Conservation (phyloP, 2,113 vertebrate genomes). For the Muntiacus muntjak region DNA sequence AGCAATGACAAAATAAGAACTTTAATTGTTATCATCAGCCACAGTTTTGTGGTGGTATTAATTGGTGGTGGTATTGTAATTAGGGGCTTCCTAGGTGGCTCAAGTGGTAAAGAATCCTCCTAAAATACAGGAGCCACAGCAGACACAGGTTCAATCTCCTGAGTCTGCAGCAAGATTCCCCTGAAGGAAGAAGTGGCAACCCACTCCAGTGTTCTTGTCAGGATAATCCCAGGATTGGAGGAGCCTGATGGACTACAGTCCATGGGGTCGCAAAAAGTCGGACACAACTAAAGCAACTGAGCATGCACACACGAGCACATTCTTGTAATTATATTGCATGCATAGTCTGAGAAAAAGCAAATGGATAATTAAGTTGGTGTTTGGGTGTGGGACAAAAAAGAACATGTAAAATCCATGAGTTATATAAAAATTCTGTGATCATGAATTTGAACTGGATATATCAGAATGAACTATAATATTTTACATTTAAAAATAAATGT, state of each 20-base stretch:
- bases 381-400: neutral
- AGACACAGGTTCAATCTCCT: neutral
- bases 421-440: neutral
- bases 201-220: neutral
- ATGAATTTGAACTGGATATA: neutral
- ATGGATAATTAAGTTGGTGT: neutral
- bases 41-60: neutral
- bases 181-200: neutral
- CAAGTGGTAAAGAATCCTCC: neutral
- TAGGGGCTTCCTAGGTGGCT: neutral
- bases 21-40: neutral
- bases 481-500: neutral
- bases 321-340: neutral
- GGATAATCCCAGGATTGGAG: neutral
- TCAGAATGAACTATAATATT: neutral
- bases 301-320: neutral
- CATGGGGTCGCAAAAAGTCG: neutral
- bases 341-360: slow-evolving; percentile 9
- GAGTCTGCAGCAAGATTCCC: neutral
- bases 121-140: neutral
- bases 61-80: neutral
- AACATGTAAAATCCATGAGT: slow-evolving; percentile 13
- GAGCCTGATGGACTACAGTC: neutral
- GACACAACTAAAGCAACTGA: neutral
- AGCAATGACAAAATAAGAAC: neutral